These are phyloP conservation scores for Crotalus horridus DNA, from an alignment of 2,113 vertebrate genomes.

Conservation along the genomic window DNA sequence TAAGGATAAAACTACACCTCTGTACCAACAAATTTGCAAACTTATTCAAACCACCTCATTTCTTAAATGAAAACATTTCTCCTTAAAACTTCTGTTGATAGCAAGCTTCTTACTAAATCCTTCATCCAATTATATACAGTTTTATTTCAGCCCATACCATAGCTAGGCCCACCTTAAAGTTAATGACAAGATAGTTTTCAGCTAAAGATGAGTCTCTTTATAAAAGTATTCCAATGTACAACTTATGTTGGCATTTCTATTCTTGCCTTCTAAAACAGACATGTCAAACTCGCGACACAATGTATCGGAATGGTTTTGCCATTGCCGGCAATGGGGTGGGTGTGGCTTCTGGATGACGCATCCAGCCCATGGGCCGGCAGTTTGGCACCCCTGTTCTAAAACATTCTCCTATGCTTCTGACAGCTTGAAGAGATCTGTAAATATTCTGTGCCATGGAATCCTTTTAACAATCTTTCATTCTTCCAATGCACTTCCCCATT, in stretches of 20 bases:
- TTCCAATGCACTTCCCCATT: background rate
- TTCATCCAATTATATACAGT: background rate
- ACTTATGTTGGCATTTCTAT: background rate
- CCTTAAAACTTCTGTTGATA: background rate
- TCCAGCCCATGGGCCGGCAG: no score
- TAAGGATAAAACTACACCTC: background rate
- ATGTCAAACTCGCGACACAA: no score
- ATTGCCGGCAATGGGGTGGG: no score
- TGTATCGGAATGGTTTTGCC: no score
- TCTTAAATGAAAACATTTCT: background rate
- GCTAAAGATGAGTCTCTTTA: background rate
- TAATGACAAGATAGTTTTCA: background rate
- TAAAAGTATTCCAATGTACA: background rate
- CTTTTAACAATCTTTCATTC: background rate
- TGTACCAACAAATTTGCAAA: background rate
- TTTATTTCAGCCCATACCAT: background rate
- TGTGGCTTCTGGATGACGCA: no score
- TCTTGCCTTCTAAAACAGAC: background rate
- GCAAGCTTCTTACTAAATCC: background rate
- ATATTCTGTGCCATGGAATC: background rate
- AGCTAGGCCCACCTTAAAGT: background rate
- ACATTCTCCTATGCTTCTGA: background rate
- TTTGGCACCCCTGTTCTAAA: background rate
- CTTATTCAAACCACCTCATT: background rate
- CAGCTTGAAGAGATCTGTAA: background rate